Conservation (phyloP, 2,797 vertebrate genomes). For the Phoxinus dragarum region DNA sequence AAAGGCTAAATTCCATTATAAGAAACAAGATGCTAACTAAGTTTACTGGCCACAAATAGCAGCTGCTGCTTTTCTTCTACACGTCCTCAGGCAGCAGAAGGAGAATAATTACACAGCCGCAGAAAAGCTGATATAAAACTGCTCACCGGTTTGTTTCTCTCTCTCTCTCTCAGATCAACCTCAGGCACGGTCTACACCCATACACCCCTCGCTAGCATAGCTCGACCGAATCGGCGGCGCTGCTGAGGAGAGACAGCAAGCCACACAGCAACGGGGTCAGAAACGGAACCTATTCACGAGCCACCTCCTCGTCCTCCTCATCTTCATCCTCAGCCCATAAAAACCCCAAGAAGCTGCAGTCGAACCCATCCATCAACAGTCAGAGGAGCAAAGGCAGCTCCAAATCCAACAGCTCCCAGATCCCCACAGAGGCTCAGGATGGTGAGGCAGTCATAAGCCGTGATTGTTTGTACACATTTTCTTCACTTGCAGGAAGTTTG, state of each 20-base stretch:
- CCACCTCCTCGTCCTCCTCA: constrained; percentile 75
- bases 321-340: constrained; percentile 78
- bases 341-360: constrained; percentile 84
- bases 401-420: constrained; percentile 89
- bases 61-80: constrained; percentile 43
- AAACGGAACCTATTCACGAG: constrained; percentile 73
- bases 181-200: constrained; percentile 75
- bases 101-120: constrained; percentile 47
- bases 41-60: constrained; percentile 41
- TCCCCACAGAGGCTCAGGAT: constrained; percentile 90
- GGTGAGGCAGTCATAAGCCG: constrained; percentile 76
- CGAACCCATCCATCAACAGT: constrained; percentile 90
- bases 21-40: constrained; percentile 39
- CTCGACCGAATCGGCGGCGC: constrained; percentile 75
- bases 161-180: constrained; percentile 83
- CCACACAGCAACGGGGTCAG: constrained; percentile 73
- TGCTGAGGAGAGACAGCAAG: constrained; percentile 80
- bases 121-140: constrained; percentile 44
- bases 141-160: constrained; percentile 37
- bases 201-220: constrained; percentile 69
- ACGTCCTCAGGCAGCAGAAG: constrained; percentile 27
- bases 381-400: constrained; percentile 93
- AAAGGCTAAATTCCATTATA: constrained; percentile 6
- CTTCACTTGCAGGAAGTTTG: constrained; percentile 7
- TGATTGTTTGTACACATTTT: background rate